These are phyloP conservation scores for Caradrina kadenii DNA, from an alignment of 2,888 invertebrate genomes.

Conservation along the genomic window DNA sequence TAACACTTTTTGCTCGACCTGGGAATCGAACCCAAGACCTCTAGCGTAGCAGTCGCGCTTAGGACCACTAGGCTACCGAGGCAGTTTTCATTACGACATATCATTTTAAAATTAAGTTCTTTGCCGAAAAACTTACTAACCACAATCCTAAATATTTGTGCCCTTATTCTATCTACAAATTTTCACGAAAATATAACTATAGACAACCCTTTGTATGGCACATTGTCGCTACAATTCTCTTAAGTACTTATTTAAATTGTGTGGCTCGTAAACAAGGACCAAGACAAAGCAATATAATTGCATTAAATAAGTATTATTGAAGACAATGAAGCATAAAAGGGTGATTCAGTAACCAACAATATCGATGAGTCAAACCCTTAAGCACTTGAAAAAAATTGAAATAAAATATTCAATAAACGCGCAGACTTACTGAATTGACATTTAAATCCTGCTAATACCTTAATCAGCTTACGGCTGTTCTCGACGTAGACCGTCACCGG, in stretches of 20 bases:
- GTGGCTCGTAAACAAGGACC: not conserved
- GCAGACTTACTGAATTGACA: constrained; percentile 46
- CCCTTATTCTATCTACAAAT: too few relatives aligned
- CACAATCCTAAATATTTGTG: too few relatives aligned
- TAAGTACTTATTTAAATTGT: not conserved
- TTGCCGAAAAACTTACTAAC: too few relatives aligned
- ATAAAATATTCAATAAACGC: constrained; percentile 41
- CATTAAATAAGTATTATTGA: constrained; percentile 24
- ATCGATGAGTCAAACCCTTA: constrained; percentile 36
- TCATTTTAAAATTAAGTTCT: too few relatives aligned
- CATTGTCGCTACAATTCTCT: too few relatives aligned
- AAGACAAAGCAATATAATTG: constrained; percentile 14
- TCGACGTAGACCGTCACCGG: constrained; percentile 31
- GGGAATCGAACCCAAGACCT: too few relatives aligned
- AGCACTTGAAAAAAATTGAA: constrained; percentile 44
- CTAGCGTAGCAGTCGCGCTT: too few relatives aligned
- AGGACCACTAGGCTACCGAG: too few relatives aligned
- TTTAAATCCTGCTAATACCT: constrained; percentile 48
- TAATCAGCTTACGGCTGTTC: constrained; percentile 61
- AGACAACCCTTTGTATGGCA: too few relatives aligned
- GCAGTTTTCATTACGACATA: too few relatives aligned
- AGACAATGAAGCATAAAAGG: constrained; percentile 27
- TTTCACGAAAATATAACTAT: too few relatives aligned
- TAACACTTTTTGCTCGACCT: too few relatives aligned
- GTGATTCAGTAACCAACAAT: constrained; percentile 20